phyloP scores from a whole-genome alignment of 2,113 vertebrate genomes.

The Heloderma charlesbogerti region DNA sequence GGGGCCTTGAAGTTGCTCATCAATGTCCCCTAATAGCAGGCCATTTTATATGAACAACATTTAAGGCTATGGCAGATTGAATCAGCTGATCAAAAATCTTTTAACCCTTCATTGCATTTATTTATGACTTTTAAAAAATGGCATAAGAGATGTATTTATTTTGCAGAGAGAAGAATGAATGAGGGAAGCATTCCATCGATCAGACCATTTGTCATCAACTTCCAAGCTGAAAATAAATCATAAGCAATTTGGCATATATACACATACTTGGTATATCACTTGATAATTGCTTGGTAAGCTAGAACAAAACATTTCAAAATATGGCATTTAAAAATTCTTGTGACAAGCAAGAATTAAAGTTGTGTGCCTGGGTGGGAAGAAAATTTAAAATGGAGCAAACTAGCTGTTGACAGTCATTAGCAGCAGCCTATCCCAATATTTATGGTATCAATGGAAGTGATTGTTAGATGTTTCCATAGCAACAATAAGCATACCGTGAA shows the following conservation, averaged over 20 bases:
- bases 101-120: background rate
- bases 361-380: background rate
- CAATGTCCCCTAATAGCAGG: background rate
- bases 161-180: background rate
- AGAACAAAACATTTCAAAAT: background rate
- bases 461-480: background rate
- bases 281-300: background rate
- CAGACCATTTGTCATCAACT: background rate
- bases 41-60: background rate
- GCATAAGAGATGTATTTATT: background rate
- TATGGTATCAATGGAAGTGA: background rate
- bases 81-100: background rate
- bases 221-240: conserved; percentile 12
- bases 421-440: conserved; percentile 25
- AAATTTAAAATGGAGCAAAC: background rate
- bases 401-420: conserved; percentile 5
- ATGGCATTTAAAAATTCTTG: background rate
- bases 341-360: background rate
- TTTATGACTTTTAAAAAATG: conserved; percentile 13
- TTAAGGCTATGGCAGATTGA: background rate
- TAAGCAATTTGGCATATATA: conserved; percentile 3
- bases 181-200: background rate
- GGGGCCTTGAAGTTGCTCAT: background rate
- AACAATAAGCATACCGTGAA: background rate
- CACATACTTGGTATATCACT: background rate